These are phyloP conservation scores for Ormyrus nitidulus DNA, from an alignment of 2,888 invertebrate species.

Conservation along the genomic window DNA sequence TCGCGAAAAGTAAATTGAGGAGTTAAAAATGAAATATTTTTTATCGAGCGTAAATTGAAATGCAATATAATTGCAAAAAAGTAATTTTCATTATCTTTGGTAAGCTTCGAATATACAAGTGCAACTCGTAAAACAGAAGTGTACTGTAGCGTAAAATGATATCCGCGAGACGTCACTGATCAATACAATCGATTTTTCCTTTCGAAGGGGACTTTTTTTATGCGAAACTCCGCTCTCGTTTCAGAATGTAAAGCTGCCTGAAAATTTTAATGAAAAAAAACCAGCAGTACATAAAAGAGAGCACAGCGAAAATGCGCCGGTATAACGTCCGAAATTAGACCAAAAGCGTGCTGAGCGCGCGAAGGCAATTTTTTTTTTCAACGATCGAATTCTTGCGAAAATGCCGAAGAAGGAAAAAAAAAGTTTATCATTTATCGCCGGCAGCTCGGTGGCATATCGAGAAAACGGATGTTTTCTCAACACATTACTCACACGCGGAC, in stretches of 20 bases:
- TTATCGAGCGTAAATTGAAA: no score
- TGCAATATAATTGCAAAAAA: no score
- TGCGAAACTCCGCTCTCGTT: constrained; percentile 4
- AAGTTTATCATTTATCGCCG: constrained; percentile 28
- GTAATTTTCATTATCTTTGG: no score
- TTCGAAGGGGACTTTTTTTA: constrained; percentile 23
- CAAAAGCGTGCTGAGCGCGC: neutral
- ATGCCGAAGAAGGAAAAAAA: neutral
- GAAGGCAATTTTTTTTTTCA: constrained; percentile 1
- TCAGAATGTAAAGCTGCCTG: neutral
- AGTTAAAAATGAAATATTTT: no score
- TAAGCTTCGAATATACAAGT: neutral
- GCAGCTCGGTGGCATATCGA: neutral
- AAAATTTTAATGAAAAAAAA: no score
- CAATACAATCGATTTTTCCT: constrained; percentile 46
- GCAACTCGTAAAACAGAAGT: constrained; percentile 7
- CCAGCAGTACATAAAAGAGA: no score
- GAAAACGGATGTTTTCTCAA: constrained; percentile 51
- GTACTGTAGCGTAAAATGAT: constrained; percentile 38
- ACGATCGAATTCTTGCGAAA: constrained; percentile 13
- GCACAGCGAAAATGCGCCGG: no score
- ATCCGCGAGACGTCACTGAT: constrained; percentile 27
- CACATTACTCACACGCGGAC: constrained; percentile 37
- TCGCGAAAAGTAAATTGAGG: no score
- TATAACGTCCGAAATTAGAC: no score